These are phyloP conservation scores for Cynocephalus volans DNA, from an alignment of 2,113 vertebrate genomes.

Conservation along the genomic window DNA sequence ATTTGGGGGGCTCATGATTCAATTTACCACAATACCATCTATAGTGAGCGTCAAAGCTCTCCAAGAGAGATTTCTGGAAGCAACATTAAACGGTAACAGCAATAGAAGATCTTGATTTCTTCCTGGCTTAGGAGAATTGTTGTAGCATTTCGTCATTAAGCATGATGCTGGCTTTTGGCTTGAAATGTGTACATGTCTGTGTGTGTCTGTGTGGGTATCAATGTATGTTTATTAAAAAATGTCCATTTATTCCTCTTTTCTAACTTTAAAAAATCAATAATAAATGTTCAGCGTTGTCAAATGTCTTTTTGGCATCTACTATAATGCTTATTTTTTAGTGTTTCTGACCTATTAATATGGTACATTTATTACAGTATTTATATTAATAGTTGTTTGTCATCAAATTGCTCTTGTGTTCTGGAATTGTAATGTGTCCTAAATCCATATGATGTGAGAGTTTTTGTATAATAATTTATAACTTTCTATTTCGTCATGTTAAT, in stretches of 20 bases:
- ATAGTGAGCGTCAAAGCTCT: background rate
- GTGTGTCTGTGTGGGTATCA: background rate
- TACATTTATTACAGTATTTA: background rate
- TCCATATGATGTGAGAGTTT: background rate
- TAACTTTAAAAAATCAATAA: background rate
- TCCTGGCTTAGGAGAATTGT: background rate
- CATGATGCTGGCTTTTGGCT: background rate
- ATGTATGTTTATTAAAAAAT: background rate
- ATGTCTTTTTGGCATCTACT: background rate
- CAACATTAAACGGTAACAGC: background rate
- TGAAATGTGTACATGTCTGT: background rate
- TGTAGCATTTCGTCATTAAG: background rate
- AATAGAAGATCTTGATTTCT: background rate
- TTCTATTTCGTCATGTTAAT: background rate
- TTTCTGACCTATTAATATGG: background rate
- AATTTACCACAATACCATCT: background rate
- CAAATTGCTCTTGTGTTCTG: background rate
- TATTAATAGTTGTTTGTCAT: slow-evolving; percentile 3
- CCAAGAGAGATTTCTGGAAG: background rate
- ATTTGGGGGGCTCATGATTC: background rate
- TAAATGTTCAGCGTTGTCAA: background rate
- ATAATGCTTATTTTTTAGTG: background rate
- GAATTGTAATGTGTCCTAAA: background rate
- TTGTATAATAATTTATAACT: background rate
- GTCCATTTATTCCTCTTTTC: background rate